Percentiles rank a stretch among this genome's conserved stretches.
phyloP scores from a whole-genome alignment of 2,888 invertebrate genomes.

The Aethes cnicana region DNA sequence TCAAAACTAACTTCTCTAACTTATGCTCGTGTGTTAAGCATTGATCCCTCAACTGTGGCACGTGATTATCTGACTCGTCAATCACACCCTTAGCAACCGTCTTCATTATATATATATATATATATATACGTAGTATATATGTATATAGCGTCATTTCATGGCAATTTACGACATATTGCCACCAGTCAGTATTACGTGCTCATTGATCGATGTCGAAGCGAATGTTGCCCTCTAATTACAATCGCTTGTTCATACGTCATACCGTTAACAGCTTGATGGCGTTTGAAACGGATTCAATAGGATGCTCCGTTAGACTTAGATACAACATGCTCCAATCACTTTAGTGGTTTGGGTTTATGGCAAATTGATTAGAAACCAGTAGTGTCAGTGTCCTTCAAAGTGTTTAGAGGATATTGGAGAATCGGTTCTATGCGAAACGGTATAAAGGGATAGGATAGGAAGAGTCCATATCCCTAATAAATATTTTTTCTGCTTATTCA shows the following conservation, averaged over 20 bases:
- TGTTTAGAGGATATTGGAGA: too few relatives aligned
- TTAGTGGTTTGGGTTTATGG: too few relatives aligned
- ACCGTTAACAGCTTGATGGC: neutral
- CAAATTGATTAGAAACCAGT: neutral
- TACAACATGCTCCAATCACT: too few relatives aligned
- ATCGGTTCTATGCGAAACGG: too few relatives aligned
- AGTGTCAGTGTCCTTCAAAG: too few relatives aligned
- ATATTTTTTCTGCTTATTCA: too few relatives aligned
- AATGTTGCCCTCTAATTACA: slow-evolving; percentile 10
- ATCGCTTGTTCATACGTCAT: slow-evolving; percentile 1
- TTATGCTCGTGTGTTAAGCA: slow-evolving; percentile 1
- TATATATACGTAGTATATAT: too few relatives aligned
- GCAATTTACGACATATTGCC: slow-evolving; percentile 22
- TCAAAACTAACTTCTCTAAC: slow-evolving; percentile 11
- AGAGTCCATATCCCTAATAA: too few relatives aligned
- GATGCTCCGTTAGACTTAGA: too few relatives aligned
- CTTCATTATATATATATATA: neutral
- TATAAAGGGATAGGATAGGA: too few relatives aligned
- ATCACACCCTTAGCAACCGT: slow-evolving; percentile 17
- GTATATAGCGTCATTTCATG: neutral
- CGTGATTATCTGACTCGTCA: slow-evolving; percentile 25
- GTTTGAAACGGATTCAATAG: neutral
- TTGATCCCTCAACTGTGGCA: slow-evolving; percentile 5
- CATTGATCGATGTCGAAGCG: slow-evolving; percentile 9
- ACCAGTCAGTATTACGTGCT: slow-evolving; percentile 7